Conservation (phyloP, 1,140 invertebrate genomes). For the Leptonema lineaticorne region DNA sequence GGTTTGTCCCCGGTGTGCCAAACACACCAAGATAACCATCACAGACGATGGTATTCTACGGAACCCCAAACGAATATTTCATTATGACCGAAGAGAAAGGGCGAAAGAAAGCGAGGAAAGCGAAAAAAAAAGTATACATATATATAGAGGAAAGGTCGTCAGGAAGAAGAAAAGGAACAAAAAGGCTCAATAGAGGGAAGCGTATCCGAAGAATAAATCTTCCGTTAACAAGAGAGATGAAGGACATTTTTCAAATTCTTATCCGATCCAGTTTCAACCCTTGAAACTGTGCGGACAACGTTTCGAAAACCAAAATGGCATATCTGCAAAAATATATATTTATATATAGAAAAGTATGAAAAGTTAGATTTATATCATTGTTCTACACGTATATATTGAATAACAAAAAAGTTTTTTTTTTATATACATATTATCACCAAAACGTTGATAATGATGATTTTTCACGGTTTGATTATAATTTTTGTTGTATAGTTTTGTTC, state of each 20-base stretch:
- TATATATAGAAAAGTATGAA: too few relatives aligned
- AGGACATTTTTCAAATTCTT: conserved; percentile 42
- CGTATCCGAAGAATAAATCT: conserved; percentile 38
- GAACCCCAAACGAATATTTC: background rate
- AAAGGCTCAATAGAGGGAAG: conserved; percentile 21
- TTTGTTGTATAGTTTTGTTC: too few relatives aligned
- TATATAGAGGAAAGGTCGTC: background rate
- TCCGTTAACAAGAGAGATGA: conserved; percentile 37
- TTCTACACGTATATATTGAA: too few relatives aligned
- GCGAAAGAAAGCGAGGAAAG: conserved; percentile 11
- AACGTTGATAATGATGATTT: too few relatives aligned
- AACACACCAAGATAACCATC: conserved; percentile 8
- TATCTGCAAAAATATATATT: too few relatives aligned
- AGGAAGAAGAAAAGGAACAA: conserved; percentile 11
- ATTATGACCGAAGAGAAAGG: background rate
- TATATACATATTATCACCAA: too few relatives aligned
- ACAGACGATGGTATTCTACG: conserved; percentile 1
- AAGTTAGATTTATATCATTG: too few relatives aligned
- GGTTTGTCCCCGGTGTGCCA: background rate
- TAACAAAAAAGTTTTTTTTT: too few relatives aligned
- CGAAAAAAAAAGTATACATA: conserved; percentile 8
- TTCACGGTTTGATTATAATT: too few relatives aligned
- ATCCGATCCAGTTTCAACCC: conserved; percentile 39
- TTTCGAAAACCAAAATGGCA: too few relatives aligned
- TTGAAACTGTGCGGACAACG: conserved; percentile 24